Conservation (phyloP, 1,140 invertebrate species). For the Pinna nobilis region DNA sequence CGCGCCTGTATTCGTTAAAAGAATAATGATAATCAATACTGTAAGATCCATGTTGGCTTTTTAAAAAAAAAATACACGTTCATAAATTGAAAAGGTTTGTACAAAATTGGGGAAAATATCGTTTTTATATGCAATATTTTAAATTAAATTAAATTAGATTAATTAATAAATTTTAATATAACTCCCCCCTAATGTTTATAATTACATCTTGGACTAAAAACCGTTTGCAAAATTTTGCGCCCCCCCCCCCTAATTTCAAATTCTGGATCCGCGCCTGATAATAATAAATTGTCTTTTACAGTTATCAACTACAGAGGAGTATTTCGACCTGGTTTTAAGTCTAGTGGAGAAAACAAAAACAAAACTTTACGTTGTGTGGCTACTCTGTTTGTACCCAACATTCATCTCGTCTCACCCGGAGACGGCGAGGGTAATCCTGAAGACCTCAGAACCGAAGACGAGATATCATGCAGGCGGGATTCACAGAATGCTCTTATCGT, state of each 20-base stretch:
- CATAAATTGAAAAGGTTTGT: too few relatives aligned
- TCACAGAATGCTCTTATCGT: conserved; percentile 39
- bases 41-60: too few relatives aligned
- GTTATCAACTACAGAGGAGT: neutral
- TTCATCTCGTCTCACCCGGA: conserved; percentile 43
- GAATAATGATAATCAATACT: too few relatives aligned
- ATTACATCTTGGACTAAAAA: too few relatives aligned
- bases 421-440: conserved; percentile 40
- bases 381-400: conserved; percentile 10
- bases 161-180: neutral
- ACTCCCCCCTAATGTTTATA: neutral
- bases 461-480: conserved; percentile 6
- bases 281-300: neutral
- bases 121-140: too few relatives aligned
- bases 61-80: too few relatives aligned
- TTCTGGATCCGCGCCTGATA: too few relatives aligned
- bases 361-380: neutral
- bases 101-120: too few relatives aligned
- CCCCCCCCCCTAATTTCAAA: too few relatives aligned
- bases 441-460: conserved; percentile 52
- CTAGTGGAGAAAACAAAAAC: neutral
- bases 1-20: too few relatives aligned
- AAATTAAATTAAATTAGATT: too few relatives aligned
- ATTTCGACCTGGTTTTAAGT: neutral
- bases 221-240: too few relatives aligned